These are phyloP conservation scores for Bellardia bayeri DNA, from an alignment of 2,888 invertebrate genomes.

Conservation along the genomic window DNA sequence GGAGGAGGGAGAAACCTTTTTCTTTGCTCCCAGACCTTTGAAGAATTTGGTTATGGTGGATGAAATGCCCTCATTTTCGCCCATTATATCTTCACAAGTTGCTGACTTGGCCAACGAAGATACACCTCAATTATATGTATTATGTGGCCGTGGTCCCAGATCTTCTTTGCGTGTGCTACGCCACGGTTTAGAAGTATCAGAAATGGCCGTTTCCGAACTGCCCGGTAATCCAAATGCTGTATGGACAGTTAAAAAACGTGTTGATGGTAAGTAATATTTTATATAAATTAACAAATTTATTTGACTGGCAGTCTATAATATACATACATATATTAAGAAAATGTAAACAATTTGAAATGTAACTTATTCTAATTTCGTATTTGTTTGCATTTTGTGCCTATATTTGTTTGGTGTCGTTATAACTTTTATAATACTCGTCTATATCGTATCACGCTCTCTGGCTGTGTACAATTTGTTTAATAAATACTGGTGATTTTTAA, in stretches of 20 bases:
- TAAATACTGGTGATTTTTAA: constrained; percentile 79
- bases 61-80: constrained; percentile 97
- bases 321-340: constrained; percentile 51
- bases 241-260: constrained; percentile 98
- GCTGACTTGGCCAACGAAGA: constrained; percentile 99
- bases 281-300: constrained; percentile 15
- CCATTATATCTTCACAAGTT: constrained; percentile 93
- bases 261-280: constrained; percentile 92
- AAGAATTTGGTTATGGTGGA: constrained; percentile 98
- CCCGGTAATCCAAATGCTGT: constrained; percentile 99
- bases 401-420: constrained; percentile 72
- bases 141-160: constrained; percentile 97
- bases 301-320: constrained; percentile 35
- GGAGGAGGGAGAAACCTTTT: constrained; percentile 99
- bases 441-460: not conserved
- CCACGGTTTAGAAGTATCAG: constrained; percentile 99
- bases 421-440: constrained; percentile 6
- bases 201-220: constrained; percentile 99
- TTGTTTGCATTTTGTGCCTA: constrained; percentile 72
- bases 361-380: constrained; percentile 55
- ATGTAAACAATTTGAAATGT: constrained; percentile 71
- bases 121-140: constrained; percentile 98
- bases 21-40: constrained; percentile 97
- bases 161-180: constrained; percentile 96
- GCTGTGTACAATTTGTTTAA: constrained; percentile 71